phyloP scores from a whole-genome alignment of 2,888 invertebrate genomes.

The Siphonodentalium dalli region DNA sequence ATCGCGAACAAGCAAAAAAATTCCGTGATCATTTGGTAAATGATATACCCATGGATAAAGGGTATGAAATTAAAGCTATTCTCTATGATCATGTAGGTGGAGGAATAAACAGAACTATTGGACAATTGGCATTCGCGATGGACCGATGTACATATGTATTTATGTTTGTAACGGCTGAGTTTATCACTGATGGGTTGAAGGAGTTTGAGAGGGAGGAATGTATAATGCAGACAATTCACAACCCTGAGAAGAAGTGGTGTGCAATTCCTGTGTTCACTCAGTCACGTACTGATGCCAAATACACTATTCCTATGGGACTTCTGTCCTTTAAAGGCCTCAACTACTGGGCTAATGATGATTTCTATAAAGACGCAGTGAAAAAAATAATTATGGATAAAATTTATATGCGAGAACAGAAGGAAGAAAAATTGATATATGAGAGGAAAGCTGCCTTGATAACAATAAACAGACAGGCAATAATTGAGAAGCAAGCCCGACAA shows the following conservation, averaged over 20 bases:
- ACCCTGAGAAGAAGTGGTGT: constrained; percentile 45
- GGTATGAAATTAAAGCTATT: constrained; percentile 28
- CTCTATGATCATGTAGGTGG: constrained; percentile 33
- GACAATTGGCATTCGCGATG: constrained; percentile 33
- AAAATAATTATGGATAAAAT: constrained; percentile 40
- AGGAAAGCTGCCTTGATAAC: too few species aligned
- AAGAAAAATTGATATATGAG: too few species aligned
- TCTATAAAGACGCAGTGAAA: constrained; percentile 36
- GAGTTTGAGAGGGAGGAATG: constrained; percentile 45
- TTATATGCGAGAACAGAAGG: constrained; percentile 17
- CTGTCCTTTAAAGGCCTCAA: constrained; percentile 47
- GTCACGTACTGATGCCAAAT: constrained; percentile 23
- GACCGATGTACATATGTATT: constrained; percentile 48
- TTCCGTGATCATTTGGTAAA: constrained; percentile 35
- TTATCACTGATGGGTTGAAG: constrained; percentile 43
- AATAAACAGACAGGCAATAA: too few species aligned
- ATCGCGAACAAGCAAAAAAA: constrained; percentile 27
- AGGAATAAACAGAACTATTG: constrained; percentile 18
- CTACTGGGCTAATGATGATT: constrained; percentile 41
- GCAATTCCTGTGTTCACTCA: constrained; percentile 49
- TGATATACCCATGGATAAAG: constrained; percentile 24
- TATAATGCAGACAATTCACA: constrained; percentile 46
- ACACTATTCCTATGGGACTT: constrained; percentile 41
- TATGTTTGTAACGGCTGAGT: constrained; percentile 41
- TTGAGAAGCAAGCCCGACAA: too few species aligned